Conservation (phyloP, 2,113 vertebrate species). For the Spheniscus mendiculus region DNA sequence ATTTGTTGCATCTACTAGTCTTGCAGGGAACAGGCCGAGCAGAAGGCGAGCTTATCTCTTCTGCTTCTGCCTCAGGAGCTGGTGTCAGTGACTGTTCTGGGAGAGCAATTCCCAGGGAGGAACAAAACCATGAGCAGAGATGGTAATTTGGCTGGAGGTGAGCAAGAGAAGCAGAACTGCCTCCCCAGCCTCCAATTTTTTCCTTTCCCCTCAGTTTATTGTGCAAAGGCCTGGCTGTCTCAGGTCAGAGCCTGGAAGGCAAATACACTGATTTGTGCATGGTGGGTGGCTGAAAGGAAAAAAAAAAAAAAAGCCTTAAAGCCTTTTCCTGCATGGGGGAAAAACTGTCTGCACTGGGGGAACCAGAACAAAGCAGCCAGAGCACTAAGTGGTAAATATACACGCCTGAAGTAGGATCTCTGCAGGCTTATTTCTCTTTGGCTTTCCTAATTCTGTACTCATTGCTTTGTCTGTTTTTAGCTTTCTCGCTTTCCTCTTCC, state of each 20-base stretch:
- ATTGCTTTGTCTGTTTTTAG: neutral
- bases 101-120: neutral
- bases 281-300: neutral
- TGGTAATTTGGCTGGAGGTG: neutral
- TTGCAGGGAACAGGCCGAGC: neutral
- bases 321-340: neutral
- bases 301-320: neutral
- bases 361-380: neutral
- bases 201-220: neutral
- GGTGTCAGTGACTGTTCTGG: neutral
- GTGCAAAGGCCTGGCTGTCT: neutral
- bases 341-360: neutral
- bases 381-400: neutral
- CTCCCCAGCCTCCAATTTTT: neutral
- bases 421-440: neutral
- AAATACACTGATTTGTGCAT: neutral
- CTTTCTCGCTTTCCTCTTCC: neutral
- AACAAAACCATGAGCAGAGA: neutral
- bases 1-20: neutral
- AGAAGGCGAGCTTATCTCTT: neutral
- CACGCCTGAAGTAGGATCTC: neutral
- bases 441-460: neutral
- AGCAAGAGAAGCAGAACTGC: neutral
- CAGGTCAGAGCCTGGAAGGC: neutral
- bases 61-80: neutral